phyloP scores from a whole-genome alignment of 2,797 vertebrate species.

The Periparus ater region DNA sequence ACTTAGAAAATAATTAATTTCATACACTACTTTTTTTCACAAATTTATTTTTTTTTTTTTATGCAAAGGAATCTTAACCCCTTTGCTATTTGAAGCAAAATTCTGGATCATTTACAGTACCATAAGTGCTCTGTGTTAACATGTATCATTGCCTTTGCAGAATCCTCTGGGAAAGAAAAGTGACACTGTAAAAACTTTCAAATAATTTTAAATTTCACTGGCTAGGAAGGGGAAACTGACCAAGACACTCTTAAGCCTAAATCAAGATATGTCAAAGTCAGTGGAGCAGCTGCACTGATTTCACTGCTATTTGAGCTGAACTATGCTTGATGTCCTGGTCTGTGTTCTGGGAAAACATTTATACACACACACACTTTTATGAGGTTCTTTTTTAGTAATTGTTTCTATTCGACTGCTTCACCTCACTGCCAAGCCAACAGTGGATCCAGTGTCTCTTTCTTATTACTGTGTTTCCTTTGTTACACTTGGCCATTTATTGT shows the following conservation, averaged over 20 bases:
- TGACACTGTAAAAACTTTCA: background rate
- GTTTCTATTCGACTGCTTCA: background rate
- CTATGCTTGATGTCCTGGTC: background rate
- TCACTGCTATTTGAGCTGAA: background rate
- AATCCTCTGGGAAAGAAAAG: background rate
- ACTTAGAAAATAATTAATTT: background rate
- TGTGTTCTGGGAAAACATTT: background rate
- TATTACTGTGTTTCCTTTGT: background rate
- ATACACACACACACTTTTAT: background rate
- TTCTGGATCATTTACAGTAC: background rate
- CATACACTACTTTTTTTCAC: fast-evolving
- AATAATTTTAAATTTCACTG: background rate
- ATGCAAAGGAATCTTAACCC: background rate
- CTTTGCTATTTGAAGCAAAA: background rate
- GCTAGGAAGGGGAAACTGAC: background rate
- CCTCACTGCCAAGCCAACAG: background rate
- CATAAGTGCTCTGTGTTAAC: background rate
- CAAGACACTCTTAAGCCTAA: background rate
- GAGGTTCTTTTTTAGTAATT: background rate
- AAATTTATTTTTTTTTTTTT: background rate
- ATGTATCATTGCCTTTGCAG: background rate
- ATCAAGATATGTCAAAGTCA: background rate
- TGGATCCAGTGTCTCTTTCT: background rate
- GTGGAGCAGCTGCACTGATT: background rate
- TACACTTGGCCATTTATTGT: background rate